phyloP scores from a whole-genome alignment of 2,113 vertebrate species.

The Phodopus roborovskii region DNA sequence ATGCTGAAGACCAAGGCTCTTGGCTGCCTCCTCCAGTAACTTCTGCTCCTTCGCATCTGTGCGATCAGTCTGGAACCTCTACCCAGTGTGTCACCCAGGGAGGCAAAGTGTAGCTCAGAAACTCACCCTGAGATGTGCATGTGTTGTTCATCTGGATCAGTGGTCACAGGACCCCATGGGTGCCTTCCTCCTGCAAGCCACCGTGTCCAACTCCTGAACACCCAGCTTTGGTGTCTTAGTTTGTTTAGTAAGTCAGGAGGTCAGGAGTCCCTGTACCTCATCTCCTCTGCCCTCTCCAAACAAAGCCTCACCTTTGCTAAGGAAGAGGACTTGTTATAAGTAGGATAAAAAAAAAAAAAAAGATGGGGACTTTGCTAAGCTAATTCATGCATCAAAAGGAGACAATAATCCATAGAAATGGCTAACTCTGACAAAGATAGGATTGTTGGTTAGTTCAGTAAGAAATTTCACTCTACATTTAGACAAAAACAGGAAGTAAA shows the following conservation, averaged over 20 bases:
- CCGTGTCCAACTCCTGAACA: background rate
- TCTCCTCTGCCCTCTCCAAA: conserved; percentile 6
- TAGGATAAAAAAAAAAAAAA: background rate
- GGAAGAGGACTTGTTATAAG: conserved; percentile 28
- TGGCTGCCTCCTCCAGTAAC: background rate
- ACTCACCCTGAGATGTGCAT: background rate
- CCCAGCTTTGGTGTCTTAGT: background rate
- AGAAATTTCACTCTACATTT: background rate
- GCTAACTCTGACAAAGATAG: background rate
- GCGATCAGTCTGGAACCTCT: background rate
- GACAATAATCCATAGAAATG: background rate
- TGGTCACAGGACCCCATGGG: background rate
- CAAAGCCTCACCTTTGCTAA: background rate
- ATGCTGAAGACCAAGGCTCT: background rate
- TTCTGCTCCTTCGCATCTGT: background rate
- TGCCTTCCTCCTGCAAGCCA: background rate
- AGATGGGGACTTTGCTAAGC: background rate
- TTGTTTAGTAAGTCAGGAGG: background rate
- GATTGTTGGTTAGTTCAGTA: background rate
- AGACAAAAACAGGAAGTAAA: background rate
- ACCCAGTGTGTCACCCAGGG: background rate
- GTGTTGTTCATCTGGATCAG: background rate
- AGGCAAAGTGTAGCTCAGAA: background rate
- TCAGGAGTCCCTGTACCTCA: background rate
- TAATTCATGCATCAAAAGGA: background rate